These are phyloP conservation scores for Zosterops pallidus DNA, from an alignment of 2,113 vertebrate species.

Conservation along the genomic window DNA sequence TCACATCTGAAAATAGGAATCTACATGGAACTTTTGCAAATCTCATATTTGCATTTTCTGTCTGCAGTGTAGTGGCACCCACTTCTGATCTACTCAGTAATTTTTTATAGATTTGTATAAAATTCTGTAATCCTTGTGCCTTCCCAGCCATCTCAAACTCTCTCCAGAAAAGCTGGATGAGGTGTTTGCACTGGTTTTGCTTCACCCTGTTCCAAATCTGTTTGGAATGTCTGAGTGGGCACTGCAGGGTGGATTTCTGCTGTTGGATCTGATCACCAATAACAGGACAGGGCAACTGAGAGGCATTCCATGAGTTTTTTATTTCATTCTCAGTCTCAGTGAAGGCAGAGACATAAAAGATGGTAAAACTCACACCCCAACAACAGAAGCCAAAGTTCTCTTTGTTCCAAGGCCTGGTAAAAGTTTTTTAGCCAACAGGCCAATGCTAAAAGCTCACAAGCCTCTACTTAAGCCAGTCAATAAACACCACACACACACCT, in stretches of 20 bases:
- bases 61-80: not conserved
- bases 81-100: not conserved
- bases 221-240: not conserved
- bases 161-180: not conserved
- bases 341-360: not conserved
- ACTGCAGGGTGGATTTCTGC: not conserved
- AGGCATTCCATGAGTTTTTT: not conserved
- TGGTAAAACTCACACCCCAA: not conserved
- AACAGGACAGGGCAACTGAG: not conserved
- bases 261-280: not conserved
- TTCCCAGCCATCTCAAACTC: not conserved
- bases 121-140: accelerated
- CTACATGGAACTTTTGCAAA: not conserved
- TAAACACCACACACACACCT: not conserved
- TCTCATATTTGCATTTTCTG: not conserved
- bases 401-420: not conserved
- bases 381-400: not conserved
- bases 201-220: not conserved
- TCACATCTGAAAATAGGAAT: not conserved
- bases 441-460: not conserved
- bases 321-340: not conserved
- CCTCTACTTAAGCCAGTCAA: not conserved
- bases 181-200: not conserved
- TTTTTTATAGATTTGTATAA: not conserved
- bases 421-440: not conserved